phyloP scores from a whole-genome alignment of 2,888 invertebrate genomes.

The Cheilosia impressa region DNA sequence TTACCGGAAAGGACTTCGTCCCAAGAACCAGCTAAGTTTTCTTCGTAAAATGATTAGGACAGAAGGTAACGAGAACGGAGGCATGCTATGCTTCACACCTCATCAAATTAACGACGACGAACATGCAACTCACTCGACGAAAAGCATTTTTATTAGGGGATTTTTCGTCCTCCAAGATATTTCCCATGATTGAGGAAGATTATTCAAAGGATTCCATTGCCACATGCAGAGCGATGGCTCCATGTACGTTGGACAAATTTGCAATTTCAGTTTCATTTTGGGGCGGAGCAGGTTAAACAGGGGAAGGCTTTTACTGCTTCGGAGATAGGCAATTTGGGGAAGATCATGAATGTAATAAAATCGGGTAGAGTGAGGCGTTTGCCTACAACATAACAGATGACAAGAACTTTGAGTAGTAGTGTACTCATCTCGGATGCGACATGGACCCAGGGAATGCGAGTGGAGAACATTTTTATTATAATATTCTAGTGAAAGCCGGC shows the following conservation, averaged over 20 bases:
- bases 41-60: conserved; percentile 61
- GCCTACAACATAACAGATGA: conserved; percentile 30
- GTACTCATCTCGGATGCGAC: not conserved
- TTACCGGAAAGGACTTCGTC: conserved; percentile 25
- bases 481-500: conserved; percentile 28
- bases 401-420: conserved; percentile 35
- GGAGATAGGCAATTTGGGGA: conserved; percentile 58
- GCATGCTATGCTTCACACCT: conserved; percentile 44
- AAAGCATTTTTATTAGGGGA: conserved; percentile 22
- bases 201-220: conserved; percentile 45
- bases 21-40: conserved; percentile 37
- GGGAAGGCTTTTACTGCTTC: conserved; percentile 31
- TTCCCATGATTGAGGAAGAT: conserved; percentile 16
- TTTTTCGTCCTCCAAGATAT: not conserved
- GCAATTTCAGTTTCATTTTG: conserved; percentile 42
- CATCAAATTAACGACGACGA: conserved; percentile 40
- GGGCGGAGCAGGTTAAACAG: not conserved
- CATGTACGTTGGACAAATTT: conserved; percentile 46
- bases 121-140: conserved; percentile 14
- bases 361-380: conserved; percentile 29
- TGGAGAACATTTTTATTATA: conserved; percentile 8
- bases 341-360: conserved; percentile 58
- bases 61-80: conserved; percentile 18
- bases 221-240: conserved; percentile 14
- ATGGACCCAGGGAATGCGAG: not conserved